Base-by-base conservation (phyloP, 2,888 invertebrate genomes). In the Byasa hedistus region DNA sequence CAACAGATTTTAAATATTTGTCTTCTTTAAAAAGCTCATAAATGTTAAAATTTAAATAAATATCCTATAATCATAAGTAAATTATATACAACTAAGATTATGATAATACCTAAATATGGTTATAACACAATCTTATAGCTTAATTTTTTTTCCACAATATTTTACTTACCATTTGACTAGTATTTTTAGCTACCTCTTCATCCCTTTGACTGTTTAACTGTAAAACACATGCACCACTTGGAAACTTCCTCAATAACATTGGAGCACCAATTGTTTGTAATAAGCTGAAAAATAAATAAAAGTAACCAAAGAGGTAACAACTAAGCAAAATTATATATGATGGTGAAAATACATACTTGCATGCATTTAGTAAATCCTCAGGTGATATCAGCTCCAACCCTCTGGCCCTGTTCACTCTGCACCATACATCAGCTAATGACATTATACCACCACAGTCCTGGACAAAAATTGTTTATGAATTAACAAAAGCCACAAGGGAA, bases 321-420 rank as follows among this genome's bases (percentile, higher is more conserved):
- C n/a, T 4, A 5, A 27, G 27, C 27, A 39, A 12, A 39, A 39
- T 10, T 32, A 32, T 10, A 32, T 1, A 39, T 39, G 15, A 12
- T 39, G 0, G 39, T 39, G 15, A 39, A 39, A 77, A 73, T 8
- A 89, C 87, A 72, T 92, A 94, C 85, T 94, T 93, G 91, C 98
- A 99, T 22, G 98, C 98, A 87, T 97, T 96, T 56, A 99, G 87
- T 73, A 99, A 93, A 93, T 99, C 99, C 86, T 99, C 99, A 0
- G 99, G 99, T 0, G 99, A 99, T 63, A 99, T 89, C 0, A 99
- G 92, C 89, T 99, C 98, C 72, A 99, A 92, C 3, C 99, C 99
- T 80, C 99, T 93, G 0, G 99, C 99, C 83, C 99, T 94, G 86
- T 99, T 99, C 1, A 99, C 96, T 74, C 99, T 93, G 86, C 99